Conservation (phyloP, 2,888 invertebrate genomes). For the Drosophila nr. perissopoda region DNA sequence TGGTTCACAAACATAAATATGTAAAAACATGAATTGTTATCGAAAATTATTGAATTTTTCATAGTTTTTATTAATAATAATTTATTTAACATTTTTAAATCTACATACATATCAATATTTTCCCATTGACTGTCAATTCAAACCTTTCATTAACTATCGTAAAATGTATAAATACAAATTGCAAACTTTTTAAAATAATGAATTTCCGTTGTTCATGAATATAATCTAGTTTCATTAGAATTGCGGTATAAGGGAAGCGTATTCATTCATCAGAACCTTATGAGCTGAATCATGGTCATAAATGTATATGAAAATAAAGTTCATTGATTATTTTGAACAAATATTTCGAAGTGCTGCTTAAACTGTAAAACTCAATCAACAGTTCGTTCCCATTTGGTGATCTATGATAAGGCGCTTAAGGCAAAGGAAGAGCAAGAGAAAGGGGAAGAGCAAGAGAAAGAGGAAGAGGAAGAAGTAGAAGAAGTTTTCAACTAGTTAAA, state of each 20-base stretch:
- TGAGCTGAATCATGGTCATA: background rate
- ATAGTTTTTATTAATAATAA: background rate
- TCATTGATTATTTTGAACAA: constrained; percentile 40
- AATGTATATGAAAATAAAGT: constrained; percentile 12
- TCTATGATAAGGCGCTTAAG: constrained; percentile 53
- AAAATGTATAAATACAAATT: background rate
- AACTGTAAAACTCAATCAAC: constrained; percentile 59
- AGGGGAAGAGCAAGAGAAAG: background rate
- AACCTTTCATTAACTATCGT: background rate
- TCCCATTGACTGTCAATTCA: too few relatives aligned
- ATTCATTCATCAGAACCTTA: background rate
- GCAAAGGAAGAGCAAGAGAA: background rate
- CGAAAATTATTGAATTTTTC: background rate
- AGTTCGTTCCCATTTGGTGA: constrained; percentile 66
- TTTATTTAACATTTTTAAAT: background rate
- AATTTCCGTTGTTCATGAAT: background rate
- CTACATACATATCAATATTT: too few relatives aligned
- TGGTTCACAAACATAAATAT: background rate
- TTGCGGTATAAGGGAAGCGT: background rate
- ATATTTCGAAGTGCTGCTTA: constrained; percentile 39
- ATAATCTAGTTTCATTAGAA: background rate
- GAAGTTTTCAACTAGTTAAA: constrained; percentile 36
- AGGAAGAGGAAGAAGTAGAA: background rate
- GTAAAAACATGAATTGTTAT: background rate
- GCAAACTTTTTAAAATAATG: background rate